Conservation (phyloP, 2,797 vertebrate species). For the Myotis myotis region DNA sequence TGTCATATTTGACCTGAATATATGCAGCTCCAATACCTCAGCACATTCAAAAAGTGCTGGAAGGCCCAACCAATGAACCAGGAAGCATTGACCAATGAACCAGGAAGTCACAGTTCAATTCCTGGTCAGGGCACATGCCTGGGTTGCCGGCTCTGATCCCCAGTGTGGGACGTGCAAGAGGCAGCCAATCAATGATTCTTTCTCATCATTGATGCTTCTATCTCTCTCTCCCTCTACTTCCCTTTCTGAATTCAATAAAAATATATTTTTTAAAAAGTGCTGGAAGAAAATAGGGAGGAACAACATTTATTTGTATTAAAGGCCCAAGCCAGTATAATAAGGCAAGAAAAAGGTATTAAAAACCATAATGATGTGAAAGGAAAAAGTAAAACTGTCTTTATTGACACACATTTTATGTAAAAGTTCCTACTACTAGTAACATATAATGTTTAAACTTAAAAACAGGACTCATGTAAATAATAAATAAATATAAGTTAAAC, state of each 20-base stretch:
- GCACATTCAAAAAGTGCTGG: not conserved
- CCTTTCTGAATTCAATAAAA: too few species aligned
- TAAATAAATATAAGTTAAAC: not conserved
- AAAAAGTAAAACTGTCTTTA: not conserved
- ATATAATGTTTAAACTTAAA: not conserved
- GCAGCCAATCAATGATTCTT: too few species aligned
- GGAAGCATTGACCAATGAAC: too few species aligned
- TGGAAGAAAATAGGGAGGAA: not conserved
- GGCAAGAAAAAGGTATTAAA: not conserved
- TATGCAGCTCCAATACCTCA: not conserved
- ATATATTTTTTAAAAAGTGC: not conserved
- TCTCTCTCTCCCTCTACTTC: too few species aligned
- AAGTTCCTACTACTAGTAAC: not conserved
- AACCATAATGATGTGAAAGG: not conserved
- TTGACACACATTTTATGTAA: not conserved
- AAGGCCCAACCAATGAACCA: not conserved
- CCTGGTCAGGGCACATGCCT: too few species aligned
- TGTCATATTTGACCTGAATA: not conserved
- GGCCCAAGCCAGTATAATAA: not conserved
- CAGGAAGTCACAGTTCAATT: too few species aligned
- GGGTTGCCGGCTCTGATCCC: too few species aligned
- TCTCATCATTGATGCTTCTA: too few species aligned
- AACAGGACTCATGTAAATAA: not conserved
- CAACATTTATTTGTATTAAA: not conserved
- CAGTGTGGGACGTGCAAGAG: too few species aligned